These are phyloP conservation scores for Cryptotermes secundus DNA, from an alignment of 1,140 invertebrate species.

Conservation along the genomic window DNA sequence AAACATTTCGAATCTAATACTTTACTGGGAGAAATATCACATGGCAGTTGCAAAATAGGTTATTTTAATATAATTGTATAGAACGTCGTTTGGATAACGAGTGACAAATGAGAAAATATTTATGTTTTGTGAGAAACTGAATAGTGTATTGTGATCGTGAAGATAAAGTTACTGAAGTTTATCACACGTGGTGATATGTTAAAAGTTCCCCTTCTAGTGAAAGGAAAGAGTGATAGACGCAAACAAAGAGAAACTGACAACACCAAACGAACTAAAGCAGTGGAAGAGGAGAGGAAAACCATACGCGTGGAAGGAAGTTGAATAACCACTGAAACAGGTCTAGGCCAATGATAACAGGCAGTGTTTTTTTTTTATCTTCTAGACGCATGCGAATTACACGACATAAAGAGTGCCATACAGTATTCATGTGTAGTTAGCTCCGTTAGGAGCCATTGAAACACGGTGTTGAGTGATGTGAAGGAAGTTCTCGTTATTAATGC, in stretches of 20 bases:
- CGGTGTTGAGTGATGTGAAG: neutral
- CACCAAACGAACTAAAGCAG: neutral
- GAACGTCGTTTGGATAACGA: too few species aligned
- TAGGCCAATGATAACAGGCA: conserved; percentile 18
- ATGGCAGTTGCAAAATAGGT: too few species aligned
- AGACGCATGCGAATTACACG: neutral
- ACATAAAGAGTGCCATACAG: neutral
- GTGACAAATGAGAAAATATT: too few species aligned
- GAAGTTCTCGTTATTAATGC: neutral
- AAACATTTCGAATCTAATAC: too few species aligned
- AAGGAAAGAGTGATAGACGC: neutral
- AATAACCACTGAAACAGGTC: conserved; percentile 11
- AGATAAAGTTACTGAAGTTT: neutral
- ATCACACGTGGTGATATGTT: neutral
- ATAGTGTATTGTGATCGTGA: neutral
- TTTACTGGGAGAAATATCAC: too few species aligned
- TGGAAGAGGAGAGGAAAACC: neutral
- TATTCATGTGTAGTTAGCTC: conserved; percentile 37
- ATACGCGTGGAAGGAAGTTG: conserved; percentile 7
- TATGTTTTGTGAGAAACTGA: too few species aligned
- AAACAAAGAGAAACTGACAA: conserved; percentile 2
- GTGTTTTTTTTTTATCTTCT: neutral
- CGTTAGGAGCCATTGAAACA: neutral
- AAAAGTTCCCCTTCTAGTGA: neutral
- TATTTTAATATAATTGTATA: too few species aligned